Evolutionary conservation across 2,797 vertebrate genomes (phyloP).

Genomic region (Lithobates pipiens): DNA sequence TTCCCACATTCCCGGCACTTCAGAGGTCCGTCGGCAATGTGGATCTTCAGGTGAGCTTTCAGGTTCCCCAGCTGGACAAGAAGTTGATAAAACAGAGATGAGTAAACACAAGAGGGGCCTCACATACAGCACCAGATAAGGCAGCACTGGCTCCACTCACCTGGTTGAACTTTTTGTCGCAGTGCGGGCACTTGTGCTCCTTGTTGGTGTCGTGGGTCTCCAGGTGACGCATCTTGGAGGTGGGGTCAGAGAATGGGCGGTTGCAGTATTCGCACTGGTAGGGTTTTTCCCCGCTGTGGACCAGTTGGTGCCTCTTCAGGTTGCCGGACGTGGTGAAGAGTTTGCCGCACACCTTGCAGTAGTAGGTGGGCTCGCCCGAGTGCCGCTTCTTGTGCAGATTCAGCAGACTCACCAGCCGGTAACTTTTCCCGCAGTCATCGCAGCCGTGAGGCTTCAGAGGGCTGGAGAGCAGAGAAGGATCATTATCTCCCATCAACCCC

Average conservation of each 20-base stretch:
- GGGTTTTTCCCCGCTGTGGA: conserved; percentile 96
- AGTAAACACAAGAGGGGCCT: no score
- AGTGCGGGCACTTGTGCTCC: conserved; percentile 95
- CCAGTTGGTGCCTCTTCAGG: conserved; percentile 95
- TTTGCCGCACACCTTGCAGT: conserved; percentile 92
- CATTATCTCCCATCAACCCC: not conserved
- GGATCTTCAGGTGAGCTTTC: conserved; percentile 95
- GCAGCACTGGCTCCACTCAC: conserved; percentile 69
- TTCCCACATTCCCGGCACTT: conserved; percentile 97
- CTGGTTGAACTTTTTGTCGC: conserved; percentile 98
- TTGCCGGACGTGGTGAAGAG: conserved; percentile 97
- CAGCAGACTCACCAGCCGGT: conserved; percentile 95
- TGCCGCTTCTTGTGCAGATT: conserved; percentile 97
- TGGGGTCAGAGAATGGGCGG: conserved; percentile 95
- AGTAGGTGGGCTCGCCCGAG: conserved; percentile 92
- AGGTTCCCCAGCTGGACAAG: conserved; percentile 87
- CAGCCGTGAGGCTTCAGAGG: conserved; percentile 94
- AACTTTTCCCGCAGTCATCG: conserved; percentile 96
- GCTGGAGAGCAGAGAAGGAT: conserved; percentile 69
- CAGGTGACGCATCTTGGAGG: conserved; percentile 96
- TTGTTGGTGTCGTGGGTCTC: conserved; percentile 96
- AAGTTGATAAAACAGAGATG: not conserved
- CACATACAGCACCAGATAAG: no score
- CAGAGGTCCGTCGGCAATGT: conserved; percentile 91
- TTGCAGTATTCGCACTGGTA: conserved; percentile 94